Evolutionary conservation across 2,797 vertebrate species (phyloP), one percentile per base, ranked within the genome.

Genomic region (Microctenopoma stevenorrisi): DNA sequence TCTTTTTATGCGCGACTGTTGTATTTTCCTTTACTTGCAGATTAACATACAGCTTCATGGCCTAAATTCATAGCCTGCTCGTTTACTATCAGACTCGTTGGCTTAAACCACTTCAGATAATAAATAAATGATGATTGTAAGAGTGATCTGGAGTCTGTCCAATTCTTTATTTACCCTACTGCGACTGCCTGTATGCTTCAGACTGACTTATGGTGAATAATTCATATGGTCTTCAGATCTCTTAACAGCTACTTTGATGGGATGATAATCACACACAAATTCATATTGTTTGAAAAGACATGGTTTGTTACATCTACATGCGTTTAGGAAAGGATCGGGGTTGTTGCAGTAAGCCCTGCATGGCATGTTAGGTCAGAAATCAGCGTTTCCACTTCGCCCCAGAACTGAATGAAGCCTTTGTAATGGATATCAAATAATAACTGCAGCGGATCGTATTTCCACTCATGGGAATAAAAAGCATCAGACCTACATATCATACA

Each of bases 371-470:
- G 51, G 64, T 57, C 59, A 68, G 65, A 71, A 79, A 74, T 68
- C 58, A 74, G 62, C 40, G 25, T 68, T 44, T 61, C 16, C 70
- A 15, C 49, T 15, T 75, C 47, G 37, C 44, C 56, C 64, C 59
- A 53, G 53, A 78, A 83, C 76, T 75, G 73, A 87, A 84, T 63
- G 65, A 58, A 63, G 35, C 64, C 76, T 72, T 86, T 89, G 92
- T 91, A 89, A 93, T 82, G 87, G 89, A 89, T 91, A 93, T 91
- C 83, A 89, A 79, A 89, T 89, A 84, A 81, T 86, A 88, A 85
- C 72, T 74, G 79, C 86, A 66, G 62, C 64, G 77, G 86, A 86
- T 93, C 89, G 50, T 51, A 72, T 93, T 91, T 87, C 88, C 69
- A 82, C 68, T 63, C 83, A 82, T 67, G 72, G 61, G 66, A 76